phyloP scores from a whole-genome alignment of 2,113 vertebrate genomes.

The Psilopsiagon aymara region DNA sequence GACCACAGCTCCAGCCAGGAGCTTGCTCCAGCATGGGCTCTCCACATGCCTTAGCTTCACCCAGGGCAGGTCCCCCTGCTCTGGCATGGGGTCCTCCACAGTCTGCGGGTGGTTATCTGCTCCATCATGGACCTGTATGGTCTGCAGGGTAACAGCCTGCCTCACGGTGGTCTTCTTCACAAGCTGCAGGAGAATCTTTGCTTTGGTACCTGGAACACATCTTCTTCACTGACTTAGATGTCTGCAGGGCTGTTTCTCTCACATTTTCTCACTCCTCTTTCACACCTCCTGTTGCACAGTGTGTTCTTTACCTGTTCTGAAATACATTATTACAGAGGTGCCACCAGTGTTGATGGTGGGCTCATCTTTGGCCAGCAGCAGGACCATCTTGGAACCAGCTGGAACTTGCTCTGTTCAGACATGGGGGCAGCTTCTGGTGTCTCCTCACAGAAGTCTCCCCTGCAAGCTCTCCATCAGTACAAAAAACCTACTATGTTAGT shows the following conservation, averaged over 20 bases:
- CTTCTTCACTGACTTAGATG: neutral
- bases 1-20: neutral
- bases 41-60: neutral
- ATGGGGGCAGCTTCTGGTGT: neutral
- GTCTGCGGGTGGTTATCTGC: neutral
- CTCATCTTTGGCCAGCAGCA: neutral
- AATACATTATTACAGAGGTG: neutral
- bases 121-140: neutral
- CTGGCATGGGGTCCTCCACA: rapidly evolving
- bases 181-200: neutral
- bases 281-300: neutral
- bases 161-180: neutral
- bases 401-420: neutral
- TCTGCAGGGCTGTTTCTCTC: neutral
- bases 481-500: neutral
- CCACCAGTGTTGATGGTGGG: neutral
- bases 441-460: neutral
- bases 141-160: neutral
- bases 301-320: neutral
- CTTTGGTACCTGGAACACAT: neutral
- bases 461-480: neutral
- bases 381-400: neutral
- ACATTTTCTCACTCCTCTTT: neutral
- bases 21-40: neutral
- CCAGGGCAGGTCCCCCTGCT: neutral